A percentile compares a stretch with the other conserved stretches of the same genome.
phyloP scores from a whole-genome alignment of 2,888 invertebrate species.

The Odontomyia ornata region DNA sequence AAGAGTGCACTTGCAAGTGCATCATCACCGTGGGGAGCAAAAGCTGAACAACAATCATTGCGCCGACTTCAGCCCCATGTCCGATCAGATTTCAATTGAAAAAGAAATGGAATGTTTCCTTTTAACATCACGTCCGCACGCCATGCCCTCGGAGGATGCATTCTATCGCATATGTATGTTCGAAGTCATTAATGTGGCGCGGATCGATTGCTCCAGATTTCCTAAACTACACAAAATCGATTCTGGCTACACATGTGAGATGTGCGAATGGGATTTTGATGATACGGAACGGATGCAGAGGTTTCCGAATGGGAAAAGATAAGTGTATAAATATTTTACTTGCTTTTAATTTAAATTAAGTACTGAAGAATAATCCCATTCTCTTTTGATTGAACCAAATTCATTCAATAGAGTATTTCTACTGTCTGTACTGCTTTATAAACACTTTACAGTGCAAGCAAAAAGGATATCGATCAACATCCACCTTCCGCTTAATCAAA shows the following conservation, averaged over 20 bases:
- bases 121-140: neutral
- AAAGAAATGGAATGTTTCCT: slow-evolving; percentile 17
- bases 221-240: neutral
- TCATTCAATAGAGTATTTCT: too few species aligned
- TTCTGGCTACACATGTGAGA: neutral
- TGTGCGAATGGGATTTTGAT: too few species aligned
- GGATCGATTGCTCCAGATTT: slow-evolving; percentile 24
- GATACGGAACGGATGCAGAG: too few species aligned
- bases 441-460: too few species aligned
- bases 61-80: neutral
- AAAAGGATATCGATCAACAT: too few species aligned
- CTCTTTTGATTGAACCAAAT: too few species aligned
- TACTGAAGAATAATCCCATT: too few species aligned
- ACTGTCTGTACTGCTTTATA: too few species aligned
- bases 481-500: too few species aligned
- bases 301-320: too few species aligned
- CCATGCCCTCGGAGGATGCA: neutral
- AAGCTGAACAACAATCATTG: neutral
- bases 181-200: neutral
- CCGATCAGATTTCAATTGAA: slow-evolving; percentile 24
- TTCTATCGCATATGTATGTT: slow-evolving; percentile 7
- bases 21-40: neutral
- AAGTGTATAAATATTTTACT: too few species aligned
- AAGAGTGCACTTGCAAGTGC: neutral
- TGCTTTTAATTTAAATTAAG: too few species aligned